A percentile compares a stretch with the other conserved stretches of the same genome.
phyloP scores from a whole-genome alignment of 1,140 invertebrate species.

The Uloborus diversus region DNA sequence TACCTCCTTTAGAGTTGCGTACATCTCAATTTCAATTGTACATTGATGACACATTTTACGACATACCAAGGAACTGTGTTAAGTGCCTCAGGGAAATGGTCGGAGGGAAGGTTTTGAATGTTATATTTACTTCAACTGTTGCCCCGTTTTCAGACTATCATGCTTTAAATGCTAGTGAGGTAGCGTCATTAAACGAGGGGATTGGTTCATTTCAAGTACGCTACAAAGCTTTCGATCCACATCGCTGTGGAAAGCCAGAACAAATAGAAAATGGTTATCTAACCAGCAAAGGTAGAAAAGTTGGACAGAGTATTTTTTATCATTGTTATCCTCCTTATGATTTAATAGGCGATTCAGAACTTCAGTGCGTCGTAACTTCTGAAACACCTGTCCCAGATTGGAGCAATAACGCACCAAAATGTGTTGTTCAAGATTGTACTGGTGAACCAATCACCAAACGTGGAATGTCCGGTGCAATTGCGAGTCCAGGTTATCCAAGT shows the following conservation, averaged over 20 bases:
- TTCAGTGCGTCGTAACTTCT: constrained; percentile 26
- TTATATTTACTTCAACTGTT: constrained; percentile 37
- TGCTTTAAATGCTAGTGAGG: not conserved
- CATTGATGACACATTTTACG: constrained; percentile 41
- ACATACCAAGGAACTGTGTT: constrained; percentile 55
- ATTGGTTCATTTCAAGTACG: constrained; percentile 50
- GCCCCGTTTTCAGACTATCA: not conserved
- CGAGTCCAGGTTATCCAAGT: constrained; percentile 53
- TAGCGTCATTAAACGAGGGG: not conserved
- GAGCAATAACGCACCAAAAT: constrained; percentile 43
- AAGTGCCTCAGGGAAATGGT: constrained; percentile 53
- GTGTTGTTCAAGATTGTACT: constrained; percentile 46
- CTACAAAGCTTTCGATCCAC: constrained; percentile 57
- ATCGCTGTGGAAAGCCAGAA: constrained; percentile 37
- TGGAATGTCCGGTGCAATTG: constrained; percentile 37
- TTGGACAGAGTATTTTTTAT: constrained; percentile 39
- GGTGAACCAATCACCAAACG: not conserved
- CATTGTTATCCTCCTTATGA: constrained; percentile 55
- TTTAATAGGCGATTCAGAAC: constrained; percentile 38
- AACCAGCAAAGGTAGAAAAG: constrained; percentile 37
- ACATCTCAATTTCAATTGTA: constrained; percentile 23
- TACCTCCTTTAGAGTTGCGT: constrained; percentile 28
- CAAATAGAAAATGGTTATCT: constrained; percentile 46
- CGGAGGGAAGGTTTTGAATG: constrained; percentile 39
- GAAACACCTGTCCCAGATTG: constrained; percentile 51